Evolutionary conservation across 2,113 vertebrate genomes (phyloP).

Genomic region (Vireo altiloquus): DNA sequence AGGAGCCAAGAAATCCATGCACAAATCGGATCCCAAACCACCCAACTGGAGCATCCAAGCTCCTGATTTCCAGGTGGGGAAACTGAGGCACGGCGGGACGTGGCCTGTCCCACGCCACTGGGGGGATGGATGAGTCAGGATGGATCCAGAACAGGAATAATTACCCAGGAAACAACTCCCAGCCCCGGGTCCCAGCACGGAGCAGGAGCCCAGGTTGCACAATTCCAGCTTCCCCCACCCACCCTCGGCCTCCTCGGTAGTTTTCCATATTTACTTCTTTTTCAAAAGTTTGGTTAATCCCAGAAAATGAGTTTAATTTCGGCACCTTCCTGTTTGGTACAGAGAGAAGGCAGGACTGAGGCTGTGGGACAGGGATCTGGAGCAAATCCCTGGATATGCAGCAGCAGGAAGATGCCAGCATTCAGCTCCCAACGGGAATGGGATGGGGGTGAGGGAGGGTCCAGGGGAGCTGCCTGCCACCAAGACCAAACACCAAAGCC

Average conservation of each 20-base stretch:
- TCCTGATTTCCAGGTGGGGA: not conserved
- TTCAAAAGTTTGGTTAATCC: not conserved
- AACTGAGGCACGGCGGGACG: not conserved
- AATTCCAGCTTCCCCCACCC: not conserved
- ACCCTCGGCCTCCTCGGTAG: not conserved
- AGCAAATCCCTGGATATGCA: not conserved
- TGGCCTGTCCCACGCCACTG: fast-evolving
- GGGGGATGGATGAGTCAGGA: not conserved
- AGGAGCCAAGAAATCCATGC: not conserved
- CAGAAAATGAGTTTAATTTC: not conserved
- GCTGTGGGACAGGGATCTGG: fast-evolving
- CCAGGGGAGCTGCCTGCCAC: not conserved
- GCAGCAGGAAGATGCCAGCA: not conserved
- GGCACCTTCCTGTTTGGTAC: not conserved
- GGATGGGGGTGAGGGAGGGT: not conserved
- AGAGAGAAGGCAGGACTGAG: not conserved
- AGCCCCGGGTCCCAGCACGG: not conserved
- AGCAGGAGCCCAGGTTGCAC: not conserved
- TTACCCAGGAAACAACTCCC: not conserved
- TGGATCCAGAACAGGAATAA: not conserved
- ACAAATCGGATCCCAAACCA: fast-evolving
- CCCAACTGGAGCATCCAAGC: fast-evolving
- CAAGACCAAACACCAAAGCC: fast-evolving
- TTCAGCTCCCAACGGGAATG: fast-evolving
- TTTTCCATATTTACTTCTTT: not conserved